Base-by-base conservation (phyloP, 2,888 invertebrate genomes). In the Leucophora obtusa region DNA sequence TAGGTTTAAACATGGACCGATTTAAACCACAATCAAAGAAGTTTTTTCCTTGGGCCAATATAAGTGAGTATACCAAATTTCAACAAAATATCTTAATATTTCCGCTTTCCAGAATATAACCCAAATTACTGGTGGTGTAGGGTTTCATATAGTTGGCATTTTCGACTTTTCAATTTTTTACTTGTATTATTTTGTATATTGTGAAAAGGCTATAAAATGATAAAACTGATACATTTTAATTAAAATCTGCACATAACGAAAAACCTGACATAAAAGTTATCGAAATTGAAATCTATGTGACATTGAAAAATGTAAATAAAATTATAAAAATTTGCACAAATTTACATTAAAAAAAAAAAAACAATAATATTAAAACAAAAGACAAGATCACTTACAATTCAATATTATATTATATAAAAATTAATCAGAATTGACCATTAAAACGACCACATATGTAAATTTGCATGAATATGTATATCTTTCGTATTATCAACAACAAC, bases 261-360 rank as follows among this genome's bases (percentile, higher is more conserved):
- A 21, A 21, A 69, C 69, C 58, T 18, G 69, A 58, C 69, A 69
- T 18, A 35, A 18, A 51, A 11, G n/a, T n/a, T n/a, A n/a, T n/a
- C n/a, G 51, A 47, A 5, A 38, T 18, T 4, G 1, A 51, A n/a
- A 35, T 47, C 50, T 15, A 59, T 35, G n/a, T 51, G 35, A 38
- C 59, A 70, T 21, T 59, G 35, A 59, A 70, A 60, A 35, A 35
- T 47, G 21, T 35, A 35, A 65, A 56, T n/a, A 58, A 58, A 51
- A 51, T 59, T 66, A 73, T 58, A 73, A 59, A 73, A 73, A 73
- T 73, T 73, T 51, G 58, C 65, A 73, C 51, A 66, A 51, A 73
- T 38, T 66, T 47, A 47, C 14, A 47, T 47, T 38, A 24, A 43
- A 28, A 24, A 62, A 62, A 24, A 59, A 59, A 33, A 1, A 60